Conservation (phyloP, 2,113 vertebrate species). For the Hypanus sabinus region DNA sequence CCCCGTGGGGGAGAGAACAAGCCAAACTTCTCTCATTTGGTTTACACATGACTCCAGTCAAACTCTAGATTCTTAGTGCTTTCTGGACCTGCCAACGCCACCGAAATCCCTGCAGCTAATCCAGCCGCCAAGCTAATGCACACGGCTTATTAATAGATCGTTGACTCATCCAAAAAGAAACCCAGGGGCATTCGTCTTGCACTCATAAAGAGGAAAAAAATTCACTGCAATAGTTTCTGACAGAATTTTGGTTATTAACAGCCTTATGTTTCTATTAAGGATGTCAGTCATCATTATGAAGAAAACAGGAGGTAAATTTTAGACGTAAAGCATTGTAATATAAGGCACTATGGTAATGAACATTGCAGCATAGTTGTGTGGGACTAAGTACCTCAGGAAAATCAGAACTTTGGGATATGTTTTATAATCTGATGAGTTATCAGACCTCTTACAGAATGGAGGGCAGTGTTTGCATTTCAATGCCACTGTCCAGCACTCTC, state of each 20-base stretch:
- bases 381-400: not conserved
- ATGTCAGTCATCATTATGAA: not conserved
- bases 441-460: not conserved
- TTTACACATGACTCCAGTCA: not conserved
- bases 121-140: not conserved
- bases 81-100: not conserved
- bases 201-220: not conserved
- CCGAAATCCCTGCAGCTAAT: not conserved
- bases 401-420: not conserved
- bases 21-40: not conserved
- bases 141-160: not conserved
- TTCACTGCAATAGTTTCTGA: not conserved
- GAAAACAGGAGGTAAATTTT: not conserved
- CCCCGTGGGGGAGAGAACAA: not conserved
- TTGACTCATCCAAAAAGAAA: not conserved
- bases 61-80: not conserved
- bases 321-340: not conserved
- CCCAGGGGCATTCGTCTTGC: not conserved
- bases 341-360: not conserved
- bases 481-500: not conserved
- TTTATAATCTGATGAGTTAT: not conserved
- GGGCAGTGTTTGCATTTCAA: not conserved
- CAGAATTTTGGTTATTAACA: not conserved
- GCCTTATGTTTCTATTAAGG: not conserved
- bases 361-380: not conserved